phyloP scores from a whole-genome alignment of 1,140 invertebrate species.

The Procambarus clarkii region DNA sequence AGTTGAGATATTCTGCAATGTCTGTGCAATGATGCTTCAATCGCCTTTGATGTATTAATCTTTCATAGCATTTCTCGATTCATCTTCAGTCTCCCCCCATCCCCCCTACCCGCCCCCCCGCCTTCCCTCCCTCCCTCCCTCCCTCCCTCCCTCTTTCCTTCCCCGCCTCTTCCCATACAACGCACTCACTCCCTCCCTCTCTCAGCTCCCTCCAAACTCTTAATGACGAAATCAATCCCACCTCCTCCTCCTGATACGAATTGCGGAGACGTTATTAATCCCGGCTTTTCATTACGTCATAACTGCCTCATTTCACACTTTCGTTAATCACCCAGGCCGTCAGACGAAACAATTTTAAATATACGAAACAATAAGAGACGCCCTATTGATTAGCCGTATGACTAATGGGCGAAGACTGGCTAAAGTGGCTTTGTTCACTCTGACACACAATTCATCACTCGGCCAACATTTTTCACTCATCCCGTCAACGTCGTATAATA shows the following conservation, averaged over 20 bases:
- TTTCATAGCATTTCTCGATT: conserved; percentile 7
- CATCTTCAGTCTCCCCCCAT: background rate
- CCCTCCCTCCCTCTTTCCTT: conserved; percentile 2
- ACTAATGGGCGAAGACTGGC: conserved; percentile 71
- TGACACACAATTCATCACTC: conserved; percentile 72
- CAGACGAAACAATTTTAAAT: conserved; percentile 69
- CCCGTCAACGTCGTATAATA: conserved; percentile 71
- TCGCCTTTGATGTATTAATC: conserved; percentile 32
- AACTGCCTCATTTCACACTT: conserved; percentile 63
- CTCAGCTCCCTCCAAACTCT: conserved; percentile 3
- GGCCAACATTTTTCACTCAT: conserved; percentile 71
- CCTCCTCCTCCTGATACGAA: conserved; percentile 28
- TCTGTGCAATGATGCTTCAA: background rate
- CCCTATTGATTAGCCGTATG: conserved; percentile 71
- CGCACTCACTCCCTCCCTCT: conserved; percentile 27
- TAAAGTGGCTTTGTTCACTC: conserved; percentile 72
- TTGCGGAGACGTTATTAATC: conserved; percentile 53
- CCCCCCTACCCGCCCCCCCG: background rate
- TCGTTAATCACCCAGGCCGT: conserved; percentile 60
- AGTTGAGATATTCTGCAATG: too few relatives aligned
- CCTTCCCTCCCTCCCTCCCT: background rate
- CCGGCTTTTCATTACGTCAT: conserved; percentile 58
- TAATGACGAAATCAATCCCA: conserved; percentile 33
- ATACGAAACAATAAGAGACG: conserved; percentile 68
- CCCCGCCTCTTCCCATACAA: background rate